A percentile compares a stretch with the other conserved stretches of the same genome.
Conservation (phyloP, 2,888 invertebrate genomes). For the Ditula angustiorana region DNA sequence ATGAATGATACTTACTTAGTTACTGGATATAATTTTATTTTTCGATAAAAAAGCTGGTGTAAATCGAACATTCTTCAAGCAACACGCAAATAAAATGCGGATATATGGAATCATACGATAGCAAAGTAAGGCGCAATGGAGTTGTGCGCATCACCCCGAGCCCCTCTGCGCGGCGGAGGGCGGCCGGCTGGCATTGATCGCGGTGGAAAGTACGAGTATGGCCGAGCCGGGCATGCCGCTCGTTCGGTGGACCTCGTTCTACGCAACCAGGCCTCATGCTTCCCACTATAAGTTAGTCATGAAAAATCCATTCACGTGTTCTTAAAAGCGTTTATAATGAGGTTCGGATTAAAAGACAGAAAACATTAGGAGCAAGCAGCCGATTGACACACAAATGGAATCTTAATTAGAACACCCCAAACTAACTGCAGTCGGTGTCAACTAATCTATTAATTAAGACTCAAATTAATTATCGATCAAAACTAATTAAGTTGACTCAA, state of each 20-base stretch:
- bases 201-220: constrained; percentile 42
- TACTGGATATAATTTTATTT: not conserved
- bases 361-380: not conserved
- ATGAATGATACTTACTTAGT: too few relatives aligned
- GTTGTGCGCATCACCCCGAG: constrained; percentile 64
- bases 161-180: constrained; percentile 55
- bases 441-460: too few relatives aligned
- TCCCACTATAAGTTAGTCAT: too few relatives aligned
- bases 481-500: not conserved
- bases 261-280: not conserved
- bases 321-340: not conserved
- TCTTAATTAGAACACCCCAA: not conserved
- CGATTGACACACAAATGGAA: not conserved
- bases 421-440: not conserved
- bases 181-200: constrained; percentile 67
- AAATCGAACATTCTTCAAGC: constrained; percentile 25
- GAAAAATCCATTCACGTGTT: too few relatives aligned
- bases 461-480: too few relatives aligned
- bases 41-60: not conserved
- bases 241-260: not conserved
- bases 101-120: constrained; percentile 42
- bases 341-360: not conserved
- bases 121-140: constrained; percentile 62
- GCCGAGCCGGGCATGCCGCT: constrained; percentile 1
- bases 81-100: constrained; percentile 50